Evolutionary conservation across 2,797 vertebrate species (phyloP).

Genomic region (Prionace glauca): DNA sequence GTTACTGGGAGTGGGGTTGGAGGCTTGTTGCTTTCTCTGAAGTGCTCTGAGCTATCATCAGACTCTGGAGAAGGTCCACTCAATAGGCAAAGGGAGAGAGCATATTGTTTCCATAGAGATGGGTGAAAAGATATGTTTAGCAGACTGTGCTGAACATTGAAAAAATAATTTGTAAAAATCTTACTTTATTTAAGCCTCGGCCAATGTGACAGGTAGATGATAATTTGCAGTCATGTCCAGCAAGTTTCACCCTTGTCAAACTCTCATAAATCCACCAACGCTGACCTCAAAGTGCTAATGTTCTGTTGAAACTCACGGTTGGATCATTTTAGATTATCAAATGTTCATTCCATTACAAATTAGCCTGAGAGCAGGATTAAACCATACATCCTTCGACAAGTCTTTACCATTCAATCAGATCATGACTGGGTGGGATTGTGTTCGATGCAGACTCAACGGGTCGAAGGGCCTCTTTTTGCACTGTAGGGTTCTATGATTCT

Average conservation of each 20-base stretch:
- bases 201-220: background rate
- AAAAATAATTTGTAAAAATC: background rate
- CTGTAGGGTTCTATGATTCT: too few species aligned
- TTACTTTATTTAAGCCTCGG: background rate
- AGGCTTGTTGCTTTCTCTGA: background rate
- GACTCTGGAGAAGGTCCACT: too few species aligned
- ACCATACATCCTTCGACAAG: background rate
- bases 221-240: background rate
- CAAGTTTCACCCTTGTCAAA: background rate
- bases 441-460: too few species aligned
- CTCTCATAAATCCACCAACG: background rate
- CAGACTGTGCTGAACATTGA: background rate
- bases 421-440: background rate
- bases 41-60: background rate
- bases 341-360: background rate
- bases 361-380: background rate
- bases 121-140: background rate
- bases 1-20: background rate
- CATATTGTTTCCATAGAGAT: background rate
- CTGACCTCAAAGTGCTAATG: background rate
- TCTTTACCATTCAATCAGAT: background rate
- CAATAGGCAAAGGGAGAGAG: background rate
- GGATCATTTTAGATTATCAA: background rate
- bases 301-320: background rate
- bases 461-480: too few species aligned